Percentiles rank a stretch among this genome's conserved stretches.
Conservation (phyloP, 2,797 vertebrate genomes). For the Parauchenoglanis ngamensis region DNA sequence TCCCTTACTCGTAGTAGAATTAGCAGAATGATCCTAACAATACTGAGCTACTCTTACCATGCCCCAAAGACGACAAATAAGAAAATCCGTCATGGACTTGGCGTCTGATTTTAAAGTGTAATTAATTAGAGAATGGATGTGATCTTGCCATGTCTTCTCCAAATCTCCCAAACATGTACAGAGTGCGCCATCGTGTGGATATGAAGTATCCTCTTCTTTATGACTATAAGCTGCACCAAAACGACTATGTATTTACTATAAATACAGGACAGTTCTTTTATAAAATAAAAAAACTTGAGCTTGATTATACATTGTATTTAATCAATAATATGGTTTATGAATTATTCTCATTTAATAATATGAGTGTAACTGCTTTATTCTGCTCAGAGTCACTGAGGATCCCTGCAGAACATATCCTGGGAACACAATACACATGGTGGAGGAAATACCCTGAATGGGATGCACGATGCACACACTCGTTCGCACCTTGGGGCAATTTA, state of each 20-base stretch:
- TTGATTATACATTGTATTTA: background rate
- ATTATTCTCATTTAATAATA: background rate
- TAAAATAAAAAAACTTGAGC: background rate
- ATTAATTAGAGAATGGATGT: no score
- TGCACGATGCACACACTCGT: background rate
- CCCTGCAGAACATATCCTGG: background rate
- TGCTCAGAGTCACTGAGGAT: background rate
- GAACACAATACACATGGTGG: background rate
- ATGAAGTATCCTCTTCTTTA: background rate
- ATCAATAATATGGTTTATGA: background rate
- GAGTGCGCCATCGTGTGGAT: slow-evolving; percentile 35
- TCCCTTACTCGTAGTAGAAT: background rate
- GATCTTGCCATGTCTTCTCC: background rate
- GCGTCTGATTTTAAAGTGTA: background rate
- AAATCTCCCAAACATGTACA: background rate
- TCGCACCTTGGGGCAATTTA: background rate
- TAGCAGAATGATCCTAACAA: background rate
- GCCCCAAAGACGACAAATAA: background rate
- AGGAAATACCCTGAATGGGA: background rate
- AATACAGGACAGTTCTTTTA: background rate
- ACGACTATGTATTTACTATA: no score
- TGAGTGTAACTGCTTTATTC: background rate
- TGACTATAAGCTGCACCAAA: background rate
- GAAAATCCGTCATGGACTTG: background rate
- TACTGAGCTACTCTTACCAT: background rate